A percentile compares a stretch with the other conserved stretches of the same genome.
Conservation (phyloP, 1,140 invertebrate genomes). For the Hormaphis cornu region DNA sequence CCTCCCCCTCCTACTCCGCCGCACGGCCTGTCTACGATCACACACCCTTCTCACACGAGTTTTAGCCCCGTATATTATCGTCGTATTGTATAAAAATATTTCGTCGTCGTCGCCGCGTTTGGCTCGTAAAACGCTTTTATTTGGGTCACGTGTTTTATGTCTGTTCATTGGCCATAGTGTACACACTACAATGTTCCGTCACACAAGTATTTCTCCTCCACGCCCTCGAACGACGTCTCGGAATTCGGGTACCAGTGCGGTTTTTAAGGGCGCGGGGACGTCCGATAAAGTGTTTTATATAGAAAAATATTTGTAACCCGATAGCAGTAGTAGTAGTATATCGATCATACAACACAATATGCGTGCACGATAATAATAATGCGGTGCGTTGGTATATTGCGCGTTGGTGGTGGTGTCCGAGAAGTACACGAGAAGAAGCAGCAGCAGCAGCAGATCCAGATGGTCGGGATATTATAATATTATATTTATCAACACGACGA, state of each 20-base stretch:
- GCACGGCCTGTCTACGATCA: not conserved
- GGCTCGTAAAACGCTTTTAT: not conserved
- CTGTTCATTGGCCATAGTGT: not conserved
- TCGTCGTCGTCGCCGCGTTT: not conserved
- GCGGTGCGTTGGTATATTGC: too few relatives aligned
- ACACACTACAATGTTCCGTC: not conserved
- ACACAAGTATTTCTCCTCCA: not conserved
- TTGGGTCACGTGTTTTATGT: conserved; percentile 18
- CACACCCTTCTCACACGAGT: not conserved
- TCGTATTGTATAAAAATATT: not conserved
- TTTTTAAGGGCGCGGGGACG: conserved; percentile 1
- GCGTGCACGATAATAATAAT: not conserved
- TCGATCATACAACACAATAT: not conserved
- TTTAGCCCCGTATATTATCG: not conserved
- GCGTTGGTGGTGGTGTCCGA: not conserved
- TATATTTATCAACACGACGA: too few relatives aligned
- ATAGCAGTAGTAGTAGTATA: too few relatives aligned
- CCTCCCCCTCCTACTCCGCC: too few relatives aligned
- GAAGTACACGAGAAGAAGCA: not conserved
- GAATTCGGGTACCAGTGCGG: not conserved
- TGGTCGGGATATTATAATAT: conserved; percentile 9
- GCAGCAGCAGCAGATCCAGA: not conserved
- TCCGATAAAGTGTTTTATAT: too few relatives aligned
- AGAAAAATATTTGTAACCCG: too few relatives aligned
- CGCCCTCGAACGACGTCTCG: not conserved